Conservation (phyloP, 2,888 invertebrate genomes). For the Lithophane leautieri region DNA sequence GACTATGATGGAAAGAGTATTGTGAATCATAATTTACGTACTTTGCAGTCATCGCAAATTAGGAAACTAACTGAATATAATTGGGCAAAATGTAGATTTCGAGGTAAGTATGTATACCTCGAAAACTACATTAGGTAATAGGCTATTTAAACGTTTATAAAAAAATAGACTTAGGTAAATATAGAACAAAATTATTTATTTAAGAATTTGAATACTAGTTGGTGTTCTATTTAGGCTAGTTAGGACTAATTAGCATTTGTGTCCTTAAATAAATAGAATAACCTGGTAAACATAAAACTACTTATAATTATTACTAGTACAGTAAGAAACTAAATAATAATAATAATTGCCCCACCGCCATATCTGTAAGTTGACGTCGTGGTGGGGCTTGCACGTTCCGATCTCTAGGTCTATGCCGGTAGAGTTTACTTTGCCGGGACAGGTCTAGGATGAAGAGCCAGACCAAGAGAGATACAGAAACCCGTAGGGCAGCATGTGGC, state of each 20-base stretch:
- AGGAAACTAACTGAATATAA: too few species aligned
- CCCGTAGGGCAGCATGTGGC: too few species aligned
- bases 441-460: too few species aligned
- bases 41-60: too few species aligned
- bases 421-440: too few species aligned
- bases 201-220: slow-evolving; percentile 31
- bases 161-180: neutral
- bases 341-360: neutral
- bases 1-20: too few species aligned
- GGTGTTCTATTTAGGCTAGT: slow-evolving; percentile 23
- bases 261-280: slow-evolving; percentile 2
- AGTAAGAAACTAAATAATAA: slow-evolving; percentile 22
- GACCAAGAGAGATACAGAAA: too few species aligned
- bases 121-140: neutral
- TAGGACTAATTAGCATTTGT: slow-evolving; percentile 18
- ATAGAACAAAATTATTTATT: slow-evolving; percentile 46
- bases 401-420: too few species aligned
- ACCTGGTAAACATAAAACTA: slow-evolving; percentile 19
- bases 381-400: too few species aligned
- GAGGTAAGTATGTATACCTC: neutral
- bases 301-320: slow-evolving; percentile 7
- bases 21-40: too few species aligned
- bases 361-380: too few species aligned
- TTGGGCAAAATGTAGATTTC: neutral
- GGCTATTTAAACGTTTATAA: neutral